A percentile compares a stretch with the other conserved stretches of the same genome.
phyloP scores from a whole-genome alignment of 2,797 vertebrate genomes.

The Remorina albescens region DNA sequence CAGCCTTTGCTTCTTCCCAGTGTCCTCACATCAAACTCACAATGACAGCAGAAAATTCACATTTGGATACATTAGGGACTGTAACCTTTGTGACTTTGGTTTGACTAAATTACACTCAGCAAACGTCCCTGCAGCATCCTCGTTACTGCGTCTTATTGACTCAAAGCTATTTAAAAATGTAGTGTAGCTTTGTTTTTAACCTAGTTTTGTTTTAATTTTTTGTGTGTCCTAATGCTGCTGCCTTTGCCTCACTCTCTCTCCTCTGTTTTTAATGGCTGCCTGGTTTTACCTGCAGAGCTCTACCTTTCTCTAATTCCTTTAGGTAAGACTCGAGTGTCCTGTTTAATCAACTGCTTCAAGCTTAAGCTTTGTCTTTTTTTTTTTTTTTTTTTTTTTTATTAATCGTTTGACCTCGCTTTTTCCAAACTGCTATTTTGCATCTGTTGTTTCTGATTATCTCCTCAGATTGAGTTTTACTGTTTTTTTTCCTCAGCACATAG shows the following conservation, averaged over 20 bases:
- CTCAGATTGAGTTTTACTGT: not conserved
- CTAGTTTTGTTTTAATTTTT: too few relatives aligned
- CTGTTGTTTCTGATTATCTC: not conserved
- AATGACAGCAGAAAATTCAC: too few relatives aligned
- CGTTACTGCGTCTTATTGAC: too few relatives aligned
- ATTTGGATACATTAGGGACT: too few relatives aligned
- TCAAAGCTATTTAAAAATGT: too few relatives aligned
- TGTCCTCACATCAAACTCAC: too few relatives aligned
- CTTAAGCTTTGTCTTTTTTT: conserved; percentile 21
- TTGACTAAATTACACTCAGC: too few relatives aligned
- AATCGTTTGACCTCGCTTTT: not conserved
- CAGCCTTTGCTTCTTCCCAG: too few relatives aligned
- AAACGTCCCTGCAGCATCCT: not conserved
- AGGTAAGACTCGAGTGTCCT: conserved; percentile 88
- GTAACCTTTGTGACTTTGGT: too few relatives aligned
- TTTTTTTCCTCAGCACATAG: not conserved
- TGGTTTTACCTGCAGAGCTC: conserved; percentile 88
- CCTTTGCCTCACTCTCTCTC: conserved; percentile 73
- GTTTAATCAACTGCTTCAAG: not conserved
- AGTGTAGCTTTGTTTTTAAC: too few relatives aligned
- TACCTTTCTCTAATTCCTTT: conserved; percentile 97
- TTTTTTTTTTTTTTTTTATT: not conserved
- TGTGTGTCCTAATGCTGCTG: conserved; percentile 39
- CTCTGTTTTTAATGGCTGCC: conserved; percentile 82
- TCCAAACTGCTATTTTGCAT: not conserved